Evolutionary conservation across 2,797 vertebrate species (phyloP).

Genomic region (Rhinogobio ventralis): DNA sequence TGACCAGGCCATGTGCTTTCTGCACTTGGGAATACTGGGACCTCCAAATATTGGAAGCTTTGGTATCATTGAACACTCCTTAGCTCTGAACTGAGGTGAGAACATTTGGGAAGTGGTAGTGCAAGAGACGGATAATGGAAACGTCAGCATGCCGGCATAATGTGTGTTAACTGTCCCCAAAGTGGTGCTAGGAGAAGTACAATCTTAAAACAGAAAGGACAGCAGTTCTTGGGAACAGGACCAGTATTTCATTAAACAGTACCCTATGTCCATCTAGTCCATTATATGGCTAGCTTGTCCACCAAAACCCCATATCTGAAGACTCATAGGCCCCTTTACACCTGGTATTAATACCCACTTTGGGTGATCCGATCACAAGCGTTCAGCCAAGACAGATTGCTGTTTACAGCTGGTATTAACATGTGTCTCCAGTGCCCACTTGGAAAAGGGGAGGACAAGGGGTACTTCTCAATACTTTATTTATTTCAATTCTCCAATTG

Average conservation of each 20-base stretch:
- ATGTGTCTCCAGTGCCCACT: constrained; percentile 1
- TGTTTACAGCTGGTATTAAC: constrained; percentile 2
- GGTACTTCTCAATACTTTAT: too few species aligned
- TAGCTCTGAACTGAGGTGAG: background rate
- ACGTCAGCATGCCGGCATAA: constrained; percentile 32
- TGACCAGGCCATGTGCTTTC: background rate
- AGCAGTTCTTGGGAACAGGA: constrained; percentile 36
- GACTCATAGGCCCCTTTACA: constrained; percentile 8
- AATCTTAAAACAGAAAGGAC: constrained; percentile 41
- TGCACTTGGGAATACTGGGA: constrained; percentile 14
- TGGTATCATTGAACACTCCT: background rate
- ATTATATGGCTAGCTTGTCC: constrained; percentile 42
- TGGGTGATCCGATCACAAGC: background rate
- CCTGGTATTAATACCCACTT: background rate
- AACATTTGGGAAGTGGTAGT: background rate
- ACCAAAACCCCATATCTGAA: constrained; percentile 19
- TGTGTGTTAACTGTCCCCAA: constrained; percentile 53
- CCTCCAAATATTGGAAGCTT: background rate
- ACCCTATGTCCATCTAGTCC: constrained; percentile 24
- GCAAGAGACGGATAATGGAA: background rate
- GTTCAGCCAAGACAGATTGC: background rate
- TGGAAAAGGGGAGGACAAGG: background rate
- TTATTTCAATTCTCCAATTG: too few species aligned
- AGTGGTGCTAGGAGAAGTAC: constrained; percentile 44
- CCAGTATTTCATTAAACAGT: constrained; percentile 51